These are phyloP conservation scores for Reticulitermes lucifugus DNA, from an alignment of 2,888 invertebrate genomes.

Conservation along the genomic window DNA sequence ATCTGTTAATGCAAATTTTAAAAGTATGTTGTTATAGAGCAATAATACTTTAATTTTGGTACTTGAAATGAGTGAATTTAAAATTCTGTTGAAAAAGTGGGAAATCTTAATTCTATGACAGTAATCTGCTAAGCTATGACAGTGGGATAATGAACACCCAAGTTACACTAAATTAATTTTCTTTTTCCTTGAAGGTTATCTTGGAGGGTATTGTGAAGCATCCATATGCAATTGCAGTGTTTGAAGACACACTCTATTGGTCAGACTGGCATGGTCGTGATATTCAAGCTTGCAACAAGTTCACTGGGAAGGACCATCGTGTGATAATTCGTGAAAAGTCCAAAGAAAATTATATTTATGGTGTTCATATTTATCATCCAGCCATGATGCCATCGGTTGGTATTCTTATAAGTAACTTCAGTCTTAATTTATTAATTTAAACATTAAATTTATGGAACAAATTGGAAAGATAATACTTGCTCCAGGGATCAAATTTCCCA, in stretches of 20 bases:
- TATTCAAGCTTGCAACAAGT: conserved; percentile 82
- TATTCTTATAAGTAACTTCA: neutral
- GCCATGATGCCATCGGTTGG: conserved; percentile 66
- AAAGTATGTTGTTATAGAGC: too few relatives aligned
- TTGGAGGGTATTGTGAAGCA: conserved; percentile 75
- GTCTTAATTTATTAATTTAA: too few relatives aligned
- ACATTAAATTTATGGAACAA: too few relatives aligned
- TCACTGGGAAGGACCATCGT: conserved; percentile 74
- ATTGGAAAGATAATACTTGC: too few relatives aligned
- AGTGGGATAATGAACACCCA: too few relatives aligned
- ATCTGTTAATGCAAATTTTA: too few relatives aligned
- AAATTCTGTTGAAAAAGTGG: too few relatives aligned
- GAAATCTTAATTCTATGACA: too few relatives aligned
- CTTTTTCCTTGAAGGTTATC: conserved; percentile 59
- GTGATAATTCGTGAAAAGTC: conserved; percentile 67
- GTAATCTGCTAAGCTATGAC: too few relatives aligned
- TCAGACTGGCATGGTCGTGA: conserved; percentile 86
- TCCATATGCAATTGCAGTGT: conserved; percentile 87
- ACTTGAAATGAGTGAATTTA: too few relatives aligned
- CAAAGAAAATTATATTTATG: conserved; percentile 66
- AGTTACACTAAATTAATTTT: neutral
- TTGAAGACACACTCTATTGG: conserved; percentile 91
- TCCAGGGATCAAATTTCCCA: too few relatives aligned
- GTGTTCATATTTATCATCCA: conserved; percentile 82
- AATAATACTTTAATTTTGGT: too few relatives aligned